phyloP scores from a whole-genome alignment of 2,113 vertebrate genomes.

The Todiramphus saurophagus region DNA sequence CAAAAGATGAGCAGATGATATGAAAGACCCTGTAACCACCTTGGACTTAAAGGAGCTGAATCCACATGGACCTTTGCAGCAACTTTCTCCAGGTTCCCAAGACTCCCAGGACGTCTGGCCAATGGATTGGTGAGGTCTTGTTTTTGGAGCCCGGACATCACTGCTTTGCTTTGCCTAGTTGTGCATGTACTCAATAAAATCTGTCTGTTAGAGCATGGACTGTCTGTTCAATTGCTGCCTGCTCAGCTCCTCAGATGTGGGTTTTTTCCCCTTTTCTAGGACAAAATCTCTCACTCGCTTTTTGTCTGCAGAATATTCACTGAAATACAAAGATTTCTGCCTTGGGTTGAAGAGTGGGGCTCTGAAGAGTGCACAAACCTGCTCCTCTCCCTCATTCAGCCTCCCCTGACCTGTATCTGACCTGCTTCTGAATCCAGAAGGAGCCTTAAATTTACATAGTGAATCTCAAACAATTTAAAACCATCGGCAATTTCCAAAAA shows the following conservation, averaged over 20 bases:
- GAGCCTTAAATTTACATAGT: not conserved
- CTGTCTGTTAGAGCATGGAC: not conserved
- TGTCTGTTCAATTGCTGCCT: not conserved
- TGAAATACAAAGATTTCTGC: not conserved
- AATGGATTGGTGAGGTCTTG: slow-evolving; percentile 10
- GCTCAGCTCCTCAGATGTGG: not conserved
- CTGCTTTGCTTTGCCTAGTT: not conserved
- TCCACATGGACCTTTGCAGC: slow-evolving; percentile 14
- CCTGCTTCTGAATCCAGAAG: not conserved
- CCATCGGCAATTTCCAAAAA: not conserved
- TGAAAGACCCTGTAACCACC: not conserved
- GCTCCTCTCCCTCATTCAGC: not conserved
- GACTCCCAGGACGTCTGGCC: slow-evolving; percentile 21
- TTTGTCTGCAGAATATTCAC: not conserved
- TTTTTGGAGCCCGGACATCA: not conserved
- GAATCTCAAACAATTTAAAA: not conserved
- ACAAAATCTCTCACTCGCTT: not conserved
- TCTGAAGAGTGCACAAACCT: not conserved
- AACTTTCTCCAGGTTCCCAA: not conserved
- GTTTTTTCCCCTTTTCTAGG: not conserved
- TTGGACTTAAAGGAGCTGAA: slow-evolving; percentile 15
- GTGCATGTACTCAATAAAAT: slow-evolving; percentile 30
- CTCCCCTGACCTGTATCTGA: not conserved
- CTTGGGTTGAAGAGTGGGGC: not conserved
- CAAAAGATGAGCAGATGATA: not conserved